phyloP scores from a whole-genome alignment of 2,113 vertebrate genomes.

The Tretioscincus oriximinensis region DNA sequence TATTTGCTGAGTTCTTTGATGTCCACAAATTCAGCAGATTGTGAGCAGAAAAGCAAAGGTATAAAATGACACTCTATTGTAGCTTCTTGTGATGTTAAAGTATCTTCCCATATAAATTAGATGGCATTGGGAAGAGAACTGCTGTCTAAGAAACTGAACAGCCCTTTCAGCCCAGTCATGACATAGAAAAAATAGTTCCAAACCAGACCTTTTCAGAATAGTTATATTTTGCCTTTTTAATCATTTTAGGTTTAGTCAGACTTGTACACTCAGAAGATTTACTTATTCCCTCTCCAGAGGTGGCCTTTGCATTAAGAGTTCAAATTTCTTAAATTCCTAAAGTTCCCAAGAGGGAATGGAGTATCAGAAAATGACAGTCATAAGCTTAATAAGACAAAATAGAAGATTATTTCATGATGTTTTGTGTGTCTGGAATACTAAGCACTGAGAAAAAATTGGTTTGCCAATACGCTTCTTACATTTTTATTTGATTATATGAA shows the following conservation, averaged over 20 bases:
- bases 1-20: constrained; percentile 60
- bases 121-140: constrained; percentile 11
- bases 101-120: constrained; percentile 49
- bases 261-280: constrained; percentile 51
- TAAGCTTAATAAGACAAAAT: constrained; percentile 23
- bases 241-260: constrained; percentile 26
- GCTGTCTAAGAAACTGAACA: constrained; percentile 49
- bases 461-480: not conserved
- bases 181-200: constrained; percentile 43
- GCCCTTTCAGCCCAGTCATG: constrained; percentile 50
- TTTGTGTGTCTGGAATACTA: not conserved
- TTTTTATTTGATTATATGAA: not conserved
- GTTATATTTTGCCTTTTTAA: not conserved
- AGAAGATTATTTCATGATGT: constrained; percentile 32
- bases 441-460: not conserved
- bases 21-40: constrained; percentile 37
- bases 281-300: constrained; percentile 48
- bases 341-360: constrained; percentile 47
- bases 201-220: not conserved
- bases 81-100: constrained; percentile 58
- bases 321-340: constrained; percentile 65
- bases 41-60: constrained; percentile 50
- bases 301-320: constrained; percentile 54
- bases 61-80: constrained; percentile 62
- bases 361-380: constrained; percentile 27